phyloP scores from a whole-genome alignment of 2,797 vertebrate species.

The Buphagus erythrorhynchus region DNA sequence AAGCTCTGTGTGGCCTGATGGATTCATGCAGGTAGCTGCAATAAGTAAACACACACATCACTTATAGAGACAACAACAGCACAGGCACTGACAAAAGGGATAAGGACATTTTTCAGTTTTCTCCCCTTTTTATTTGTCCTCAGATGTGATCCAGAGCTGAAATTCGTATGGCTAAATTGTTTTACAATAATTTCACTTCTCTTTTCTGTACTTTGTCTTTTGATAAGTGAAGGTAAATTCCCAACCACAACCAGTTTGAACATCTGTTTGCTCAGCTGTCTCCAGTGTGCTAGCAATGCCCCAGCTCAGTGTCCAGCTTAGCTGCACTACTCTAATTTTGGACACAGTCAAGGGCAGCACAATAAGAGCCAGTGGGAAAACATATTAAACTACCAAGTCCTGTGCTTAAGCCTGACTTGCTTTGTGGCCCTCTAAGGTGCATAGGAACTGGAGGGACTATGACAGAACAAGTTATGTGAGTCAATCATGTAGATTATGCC shows the following conservation, averaged over 20 bases:
- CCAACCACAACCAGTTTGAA: neutral
- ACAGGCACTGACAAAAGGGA: neutral
- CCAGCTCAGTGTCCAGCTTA: neutral
- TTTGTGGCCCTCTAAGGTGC: neutral
- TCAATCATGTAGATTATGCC: neutral
- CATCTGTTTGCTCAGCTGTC: neutral
- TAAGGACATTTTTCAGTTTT: neutral
- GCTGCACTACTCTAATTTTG: neutral
- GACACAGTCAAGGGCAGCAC: neutral
- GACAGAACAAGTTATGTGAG: neutral
- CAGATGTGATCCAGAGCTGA: neutral
- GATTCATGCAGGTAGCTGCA: neutral
- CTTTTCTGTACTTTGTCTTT: neutral
- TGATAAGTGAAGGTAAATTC: neutral
- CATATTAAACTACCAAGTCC: neutral
- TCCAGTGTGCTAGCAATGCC: neutral
- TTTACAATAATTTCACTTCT: neutral
- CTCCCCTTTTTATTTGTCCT: neutral
- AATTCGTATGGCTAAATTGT: neutral
- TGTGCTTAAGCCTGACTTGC: neutral
- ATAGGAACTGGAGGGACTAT: fast-evolving
- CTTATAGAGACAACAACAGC: neutral
- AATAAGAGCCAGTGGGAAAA: neutral
- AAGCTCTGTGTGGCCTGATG: neutral
- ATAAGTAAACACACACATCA: neutral